Percentiles rank a stretch among this genome's conserved stretches.
These are phyloP conservation scores for Chaunax sp. DNA, from an alignment of 2,797 vertebrate genomes.

Conservation along the genomic window DNA sequence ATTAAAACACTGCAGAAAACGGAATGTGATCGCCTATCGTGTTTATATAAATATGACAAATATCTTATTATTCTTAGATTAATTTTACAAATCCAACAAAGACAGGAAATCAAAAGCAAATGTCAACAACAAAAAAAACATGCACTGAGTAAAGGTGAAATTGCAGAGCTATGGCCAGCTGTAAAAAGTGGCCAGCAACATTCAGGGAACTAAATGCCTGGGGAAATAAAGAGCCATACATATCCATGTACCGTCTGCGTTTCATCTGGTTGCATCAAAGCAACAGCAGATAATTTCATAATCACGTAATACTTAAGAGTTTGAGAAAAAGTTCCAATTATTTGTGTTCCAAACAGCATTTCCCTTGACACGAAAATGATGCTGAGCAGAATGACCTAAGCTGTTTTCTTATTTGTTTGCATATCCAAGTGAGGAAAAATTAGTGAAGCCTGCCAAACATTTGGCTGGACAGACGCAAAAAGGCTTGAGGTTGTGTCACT, in stretches of 20 bases:
- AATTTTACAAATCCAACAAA: slow-evolving; percentile 39
- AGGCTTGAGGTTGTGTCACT: not conserved
- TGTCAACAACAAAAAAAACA: slow-evolving; percentile 34
- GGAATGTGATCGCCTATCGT: slow-evolving; percentile 25
- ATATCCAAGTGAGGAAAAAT: slow-evolving; percentile 25
- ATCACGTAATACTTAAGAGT: slow-evolving; percentile 61
- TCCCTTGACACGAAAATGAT: slow-evolving; percentile 51
- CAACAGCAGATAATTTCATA: slow-evolving; percentile 26
- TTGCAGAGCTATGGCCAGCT: slow-evolving; percentile 42
- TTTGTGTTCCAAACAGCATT: slow-evolving; percentile 20
- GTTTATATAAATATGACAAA: slow-evolving; percentile 40
- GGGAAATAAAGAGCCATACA: slow-evolving; percentile 18
- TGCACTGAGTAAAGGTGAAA: slow-evolving; percentile 33
- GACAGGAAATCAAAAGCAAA: slow-evolving; percentile 59
- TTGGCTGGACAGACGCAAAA: slow-evolving; percentile 27
- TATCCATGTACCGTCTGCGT: slow-evolving; percentile 36
- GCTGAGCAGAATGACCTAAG: slow-evolving; percentile 48
- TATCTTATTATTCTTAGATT: slow-evolving; percentile 52
- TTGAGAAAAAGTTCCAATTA: slow-evolving; percentile 12
- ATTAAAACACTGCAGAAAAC: slow-evolving; percentile 24
- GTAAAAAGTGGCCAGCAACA: slow-evolving; percentile 29
- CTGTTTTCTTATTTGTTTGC: slow-evolving; percentile 42
- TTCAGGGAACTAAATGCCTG: slow-evolving; percentile 24
- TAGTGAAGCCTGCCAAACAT: slow-evolving; percentile 35
- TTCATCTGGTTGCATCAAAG: slow-evolving; percentile 49